A percentile compares a stretch with the other conserved stretches of the same genome.
These are phyloP conservation scores for Okapia johnstoni DNA, from an alignment of 2,113 vertebrate genomes.

Conservation along the genomic window DNA sequence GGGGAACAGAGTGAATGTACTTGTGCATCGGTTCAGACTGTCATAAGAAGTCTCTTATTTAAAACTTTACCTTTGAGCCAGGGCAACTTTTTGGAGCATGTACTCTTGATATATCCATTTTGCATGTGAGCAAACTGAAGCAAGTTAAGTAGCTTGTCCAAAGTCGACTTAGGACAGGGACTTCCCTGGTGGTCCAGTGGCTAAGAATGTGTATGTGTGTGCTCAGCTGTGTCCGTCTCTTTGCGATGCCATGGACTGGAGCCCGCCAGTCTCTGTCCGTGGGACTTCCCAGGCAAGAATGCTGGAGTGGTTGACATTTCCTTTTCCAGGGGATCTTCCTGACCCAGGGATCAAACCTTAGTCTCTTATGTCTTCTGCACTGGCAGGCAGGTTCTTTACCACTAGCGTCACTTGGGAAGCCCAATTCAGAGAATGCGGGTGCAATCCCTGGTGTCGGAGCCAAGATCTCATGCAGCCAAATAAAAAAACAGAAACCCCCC, in stretches of 20 bases:
- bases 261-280: not conserved
- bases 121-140: not conserved
- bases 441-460: not conserved
- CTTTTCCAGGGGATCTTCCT: not conserved
- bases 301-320: not conserved
- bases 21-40: not conserved
- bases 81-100: not conserved
- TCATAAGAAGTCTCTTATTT: not conserved
- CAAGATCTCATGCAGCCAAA: not conserved
- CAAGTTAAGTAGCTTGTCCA: not conserved
- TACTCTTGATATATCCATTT: not conserved
- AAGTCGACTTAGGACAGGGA: not conserved
- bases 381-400: not conserved
- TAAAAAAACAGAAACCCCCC: not conserved
- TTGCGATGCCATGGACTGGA: not conserved
- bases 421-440: not conserved
- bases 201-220: rapidly evolving
- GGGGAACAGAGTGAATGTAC: not conserved
- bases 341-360: not conserved
- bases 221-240: not conserved
- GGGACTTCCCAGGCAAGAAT: not conserved
- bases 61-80: not conserved
- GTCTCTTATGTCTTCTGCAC: not conserved
- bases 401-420: not conserved
- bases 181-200: not conserved